phyloP scores from a whole-genome alignment of 2,113 vertebrate species.

The Corvus cornix region DNA sequence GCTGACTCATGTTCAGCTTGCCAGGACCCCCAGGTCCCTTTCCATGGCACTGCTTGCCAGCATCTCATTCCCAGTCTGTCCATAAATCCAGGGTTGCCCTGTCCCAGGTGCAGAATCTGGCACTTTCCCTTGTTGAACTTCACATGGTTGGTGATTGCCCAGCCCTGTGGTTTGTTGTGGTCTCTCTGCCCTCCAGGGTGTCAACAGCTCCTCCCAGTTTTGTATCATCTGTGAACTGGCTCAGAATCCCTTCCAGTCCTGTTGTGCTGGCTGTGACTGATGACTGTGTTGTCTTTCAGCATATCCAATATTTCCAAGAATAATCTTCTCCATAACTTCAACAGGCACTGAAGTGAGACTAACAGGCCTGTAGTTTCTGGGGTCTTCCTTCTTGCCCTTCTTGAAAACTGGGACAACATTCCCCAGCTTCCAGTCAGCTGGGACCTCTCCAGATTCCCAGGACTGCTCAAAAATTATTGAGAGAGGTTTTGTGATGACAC shows the following conservation, averaged over 20 bases:
- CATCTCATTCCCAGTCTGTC: background rate
- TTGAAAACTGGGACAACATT: background rate
- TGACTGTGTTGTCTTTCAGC: background rate
- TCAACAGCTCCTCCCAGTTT: background rate
- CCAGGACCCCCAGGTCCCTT: background rate
- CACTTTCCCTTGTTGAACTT: background rate
- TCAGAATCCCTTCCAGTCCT: background rate
- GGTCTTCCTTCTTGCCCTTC: background rate
- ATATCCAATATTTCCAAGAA: background rate
- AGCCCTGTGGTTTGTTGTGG: background rate
- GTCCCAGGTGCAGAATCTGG: fast-evolving
- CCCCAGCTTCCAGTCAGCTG: background rate
- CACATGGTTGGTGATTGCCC: background rate
- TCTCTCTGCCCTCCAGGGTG: fast-evolving
- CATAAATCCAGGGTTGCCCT: background rate
- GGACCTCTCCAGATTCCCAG: background rate
- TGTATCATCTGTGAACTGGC: background rate
- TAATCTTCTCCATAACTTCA: background rate
- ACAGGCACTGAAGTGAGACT: background rate
- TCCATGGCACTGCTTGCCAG: background rate
- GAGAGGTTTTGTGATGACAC: background rate
- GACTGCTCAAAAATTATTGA: background rate
- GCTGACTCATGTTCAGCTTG: background rate
- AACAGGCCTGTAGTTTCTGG: background rate
- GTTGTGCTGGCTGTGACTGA: background rate